These are phyloP conservation scores for Anagrus nilaparvatae DNA, from an alignment of 1,140 invertebrate species.

Conservation along the genomic window DNA sequence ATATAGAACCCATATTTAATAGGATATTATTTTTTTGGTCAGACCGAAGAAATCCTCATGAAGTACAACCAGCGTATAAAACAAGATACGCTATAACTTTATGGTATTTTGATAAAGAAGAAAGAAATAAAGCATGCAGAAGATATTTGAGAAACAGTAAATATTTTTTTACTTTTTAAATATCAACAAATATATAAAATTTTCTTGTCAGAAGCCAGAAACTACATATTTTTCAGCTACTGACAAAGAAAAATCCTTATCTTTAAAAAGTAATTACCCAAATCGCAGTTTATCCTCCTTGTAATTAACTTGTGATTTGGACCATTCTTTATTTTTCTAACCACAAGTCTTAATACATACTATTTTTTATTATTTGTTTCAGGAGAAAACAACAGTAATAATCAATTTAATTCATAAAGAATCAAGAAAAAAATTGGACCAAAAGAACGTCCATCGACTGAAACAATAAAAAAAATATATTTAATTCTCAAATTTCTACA, in stretches of 20 bases:
- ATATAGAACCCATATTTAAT: slow-evolving; percentile 90
- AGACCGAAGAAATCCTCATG: slow-evolving; percentile 90
- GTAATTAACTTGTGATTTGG: no score
- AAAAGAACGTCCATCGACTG: slow-evolving; percentile 21
- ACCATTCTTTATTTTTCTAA: no score
- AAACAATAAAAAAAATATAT: slow-evolving; percentile 23
- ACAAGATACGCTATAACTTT: slow-evolving; percentile 91
- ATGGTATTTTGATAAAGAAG: slow-evolving; percentile 89
- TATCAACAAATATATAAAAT: no score
- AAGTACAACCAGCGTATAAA: slow-evolving; percentile 82
- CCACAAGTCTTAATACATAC: no score
- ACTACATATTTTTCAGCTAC: no score
- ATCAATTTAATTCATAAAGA: slow-evolving; percentile 24
- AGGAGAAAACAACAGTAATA: slow-evolving; percentile 23
- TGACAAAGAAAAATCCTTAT: no score
- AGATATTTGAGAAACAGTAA: slow-evolving; percentile 52
- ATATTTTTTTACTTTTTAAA: no score
- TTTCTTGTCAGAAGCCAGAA: no score
- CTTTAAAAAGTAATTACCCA: no score
- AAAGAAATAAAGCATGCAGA: slow-evolving; percentile 64
- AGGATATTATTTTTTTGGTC: slow-evolving; percentile 96
- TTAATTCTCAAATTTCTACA: no score
- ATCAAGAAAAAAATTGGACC: slow-evolving; percentile 17
- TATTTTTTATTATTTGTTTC: slow-evolving; percentile 16
- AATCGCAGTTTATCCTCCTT: no score